A percentile compares a stretch with the other conserved stretches of the same genome.
These are phyloP conservation scores for Machaerirhynchus nigripectus DNA, from an alignment of 2,113 vertebrate species.

Conservation along the genomic window DNA sequence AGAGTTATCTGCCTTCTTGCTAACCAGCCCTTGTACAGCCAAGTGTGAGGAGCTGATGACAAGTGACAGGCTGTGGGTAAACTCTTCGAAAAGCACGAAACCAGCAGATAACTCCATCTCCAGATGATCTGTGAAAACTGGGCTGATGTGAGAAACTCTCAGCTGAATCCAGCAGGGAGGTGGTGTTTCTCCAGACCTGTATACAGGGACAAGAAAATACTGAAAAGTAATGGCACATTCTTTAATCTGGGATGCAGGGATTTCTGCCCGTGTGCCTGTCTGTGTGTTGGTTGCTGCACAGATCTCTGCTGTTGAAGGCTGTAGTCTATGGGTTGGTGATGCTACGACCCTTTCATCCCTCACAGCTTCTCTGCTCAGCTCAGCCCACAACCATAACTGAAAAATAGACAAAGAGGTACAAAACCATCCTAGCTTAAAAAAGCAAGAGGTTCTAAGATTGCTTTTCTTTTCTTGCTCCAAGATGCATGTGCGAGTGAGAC, in stretches of 20 bases:
- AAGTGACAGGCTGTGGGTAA: slow-evolving; percentile 17
- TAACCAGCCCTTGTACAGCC: neutral
- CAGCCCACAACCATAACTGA: neutral
- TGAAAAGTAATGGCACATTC: neutral
- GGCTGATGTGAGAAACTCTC: slow-evolving; percentile 25
- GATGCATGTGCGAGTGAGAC: neutral
- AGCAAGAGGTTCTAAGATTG: neutral
- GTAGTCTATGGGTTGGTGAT: neutral
- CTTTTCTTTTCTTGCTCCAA: neutral
- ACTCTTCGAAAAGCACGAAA: slow-evolving; percentile 28
- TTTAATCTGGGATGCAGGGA: neutral
- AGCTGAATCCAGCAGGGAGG: neutral
- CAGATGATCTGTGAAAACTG: slow-evolving; percentile 30
- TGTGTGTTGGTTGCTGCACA: neutral
- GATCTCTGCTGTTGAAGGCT: neutral
- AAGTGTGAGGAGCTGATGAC: neutral
- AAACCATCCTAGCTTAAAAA: neutral
- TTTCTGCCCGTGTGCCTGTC: neutral
- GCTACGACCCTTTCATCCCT: neutral
- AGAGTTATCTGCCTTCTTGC: neutral
- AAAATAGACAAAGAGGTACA: neutral
- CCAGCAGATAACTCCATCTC: slow-evolving; percentile 17
- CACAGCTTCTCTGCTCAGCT: neutral
- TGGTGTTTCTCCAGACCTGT: neutral
- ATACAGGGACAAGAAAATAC: neutral